These are phyloP conservation scores for Lepas anatifera DNA, from an alignment of 2,888 invertebrate species.

Conservation along the genomic window DNA sequence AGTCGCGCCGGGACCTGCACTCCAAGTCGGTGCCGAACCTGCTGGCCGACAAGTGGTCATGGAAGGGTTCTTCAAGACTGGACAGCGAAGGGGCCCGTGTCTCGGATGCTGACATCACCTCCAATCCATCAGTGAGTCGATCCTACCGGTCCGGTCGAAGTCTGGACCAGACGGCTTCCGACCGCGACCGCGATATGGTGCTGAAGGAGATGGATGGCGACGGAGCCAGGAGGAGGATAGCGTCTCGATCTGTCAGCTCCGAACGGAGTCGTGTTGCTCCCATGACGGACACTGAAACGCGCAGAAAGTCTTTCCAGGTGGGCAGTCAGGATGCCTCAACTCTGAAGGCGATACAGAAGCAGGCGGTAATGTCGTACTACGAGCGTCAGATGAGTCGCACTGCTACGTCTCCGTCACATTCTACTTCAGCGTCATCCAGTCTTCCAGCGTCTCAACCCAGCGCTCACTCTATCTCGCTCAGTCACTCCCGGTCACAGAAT, in stretches of 20 bases:
- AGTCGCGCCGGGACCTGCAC: slow-evolving; percentile 19
- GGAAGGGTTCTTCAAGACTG: background rate
- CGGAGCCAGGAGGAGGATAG: background rate
- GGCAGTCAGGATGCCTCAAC: slow-evolving; percentile 39
- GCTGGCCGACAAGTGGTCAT: slow-evolving; percentile 13
- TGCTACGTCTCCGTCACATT: slow-evolving; percentile 14
- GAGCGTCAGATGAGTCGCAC: slow-evolving; percentile 45
- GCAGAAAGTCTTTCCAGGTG: slow-evolving; percentile 30
- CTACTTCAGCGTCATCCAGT: too few species aligned
- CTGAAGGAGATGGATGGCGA: background rate
- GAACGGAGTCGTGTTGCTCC: background rate
- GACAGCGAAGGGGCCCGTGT: background rate
- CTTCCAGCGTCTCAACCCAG: background rate
- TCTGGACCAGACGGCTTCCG: background rate
- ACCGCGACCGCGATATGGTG: background rate
- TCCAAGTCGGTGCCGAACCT: slow-evolving; percentile 17
- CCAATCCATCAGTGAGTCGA: too few species aligned
- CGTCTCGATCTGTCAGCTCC: background rate
- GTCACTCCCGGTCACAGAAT: too few species aligned
- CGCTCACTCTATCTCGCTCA: too few species aligned
- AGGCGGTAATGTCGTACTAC: slow-evolving; percentile 65
- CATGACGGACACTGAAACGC: slow-evolving; percentile 44
- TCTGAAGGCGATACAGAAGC: slow-evolving; percentile 67
- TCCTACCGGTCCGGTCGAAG: background rate
- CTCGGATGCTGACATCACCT: background rate